Conservation (phyloP, 2,113 vertebrate species). For the Thamnaconus septentrionalis region DNA sequence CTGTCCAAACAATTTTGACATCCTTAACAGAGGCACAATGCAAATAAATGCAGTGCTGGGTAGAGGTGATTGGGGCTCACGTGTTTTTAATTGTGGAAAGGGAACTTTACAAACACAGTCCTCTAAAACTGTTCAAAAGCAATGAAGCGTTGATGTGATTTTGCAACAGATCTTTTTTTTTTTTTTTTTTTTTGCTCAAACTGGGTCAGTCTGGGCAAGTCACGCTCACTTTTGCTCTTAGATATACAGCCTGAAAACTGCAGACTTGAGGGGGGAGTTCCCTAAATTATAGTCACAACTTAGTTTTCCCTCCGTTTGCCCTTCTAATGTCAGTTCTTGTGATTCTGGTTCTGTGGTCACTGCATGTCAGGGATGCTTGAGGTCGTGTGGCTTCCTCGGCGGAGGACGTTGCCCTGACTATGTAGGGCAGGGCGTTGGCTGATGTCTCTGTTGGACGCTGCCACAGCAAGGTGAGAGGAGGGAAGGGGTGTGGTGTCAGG, state of each 20-base stretch:
- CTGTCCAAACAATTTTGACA: slow-evolving; percentile 5
- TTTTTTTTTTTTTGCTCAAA: too few relatives aligned
- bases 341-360: slow-evolving; percentile 57
- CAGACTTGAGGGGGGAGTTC: slow-evolving; percentile 39
- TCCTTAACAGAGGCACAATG: neutral
- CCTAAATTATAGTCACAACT: slow-evolving; percentile 29
- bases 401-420: slow-evolving; percentile 47
- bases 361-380: slow-evolving; percentile 68
- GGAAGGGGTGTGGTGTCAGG: slow-evolving; percentile 5
- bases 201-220: too few relatives aligned
- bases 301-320: slow-evolving; percentile 50
- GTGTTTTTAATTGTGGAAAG: slow-evolving; percentile 1
- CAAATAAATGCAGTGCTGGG: slow-evolving; percentile 1
- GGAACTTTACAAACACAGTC: too few relatives aligned
- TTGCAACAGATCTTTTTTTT: too few relatives aligned
- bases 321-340: slow-evolving; percentile 51
- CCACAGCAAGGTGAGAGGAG: slow-evolving; percentile 14
- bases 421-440: slow-evolving; percentile 67
- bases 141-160: too few relatives aligned
- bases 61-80: slow-evolving; percentile 20
- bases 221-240: too few relatives aligned
- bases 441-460: slow-evolving; percentile 29
- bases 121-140: too few relatives aligned
- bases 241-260: neutral
- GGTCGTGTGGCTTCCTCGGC: slow-evolving; percentile 63